Percentiles rank a stretch among this genome's conserved stretches.
Evolutionary conservation across 2,113 vertebrate species (phyloP).

Genomic region (Lontra canadensis): DNA sequence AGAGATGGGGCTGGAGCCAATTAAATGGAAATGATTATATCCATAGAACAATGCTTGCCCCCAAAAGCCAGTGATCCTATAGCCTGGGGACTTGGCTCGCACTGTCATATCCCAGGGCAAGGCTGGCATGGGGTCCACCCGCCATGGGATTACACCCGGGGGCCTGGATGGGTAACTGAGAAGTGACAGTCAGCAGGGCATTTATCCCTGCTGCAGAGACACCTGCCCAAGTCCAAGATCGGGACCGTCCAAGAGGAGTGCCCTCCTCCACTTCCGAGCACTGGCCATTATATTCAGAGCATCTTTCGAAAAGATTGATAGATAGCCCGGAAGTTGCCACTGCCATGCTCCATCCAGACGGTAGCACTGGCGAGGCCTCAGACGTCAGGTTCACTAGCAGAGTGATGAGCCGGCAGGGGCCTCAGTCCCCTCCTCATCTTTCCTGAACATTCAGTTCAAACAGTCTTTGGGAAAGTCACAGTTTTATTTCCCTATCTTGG

Average conservation of each 20-base stretch:
- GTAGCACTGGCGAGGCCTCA: background rate
- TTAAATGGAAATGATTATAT: background rate
- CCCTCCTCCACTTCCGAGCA: background rate
- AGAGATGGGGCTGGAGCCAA: background rate
- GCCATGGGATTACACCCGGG: too few species aligned
- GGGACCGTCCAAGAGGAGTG: background rate
- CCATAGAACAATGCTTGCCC: fast-evolving
- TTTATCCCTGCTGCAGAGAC: background rate
- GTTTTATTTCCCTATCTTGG: constrained; percentile 75
- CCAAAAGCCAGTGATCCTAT: background rate
- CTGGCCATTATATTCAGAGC: background rate
- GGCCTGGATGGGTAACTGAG: background rate
- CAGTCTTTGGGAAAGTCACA: constrained; percentile 70
- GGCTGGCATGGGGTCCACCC: fast-evolving
- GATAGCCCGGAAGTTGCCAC: background rate
- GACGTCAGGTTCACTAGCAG: background rate
- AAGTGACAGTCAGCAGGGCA: background rate
- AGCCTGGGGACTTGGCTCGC: background rate
- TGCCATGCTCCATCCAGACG: fast-evolving
- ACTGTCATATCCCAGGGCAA: background rate
- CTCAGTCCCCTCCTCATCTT: constrained; percentile 60
- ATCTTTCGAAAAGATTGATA: background rate
- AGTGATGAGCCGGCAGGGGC: background rate
- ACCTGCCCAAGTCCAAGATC: background rate
- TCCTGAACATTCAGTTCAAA: constrained; percentile 72